Conservation (phyloP, 2,113 vertebrate genomes). For the Egretta garzetta region DNA sequence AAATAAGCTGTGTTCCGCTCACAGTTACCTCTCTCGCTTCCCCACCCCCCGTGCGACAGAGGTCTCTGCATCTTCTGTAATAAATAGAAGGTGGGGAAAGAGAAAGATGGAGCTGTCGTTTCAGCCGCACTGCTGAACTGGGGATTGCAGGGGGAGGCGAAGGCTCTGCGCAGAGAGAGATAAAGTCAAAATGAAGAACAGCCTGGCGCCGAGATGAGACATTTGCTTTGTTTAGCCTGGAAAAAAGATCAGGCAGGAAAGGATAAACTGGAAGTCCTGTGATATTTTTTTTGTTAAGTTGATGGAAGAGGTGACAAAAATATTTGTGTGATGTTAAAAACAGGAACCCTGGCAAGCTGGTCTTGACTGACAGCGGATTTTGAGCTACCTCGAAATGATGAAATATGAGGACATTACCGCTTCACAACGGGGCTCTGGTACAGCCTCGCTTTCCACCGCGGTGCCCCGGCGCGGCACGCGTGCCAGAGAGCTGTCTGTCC, state of each 20-base stretch:
- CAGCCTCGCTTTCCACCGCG: not conserved
- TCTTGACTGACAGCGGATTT: not conserved
- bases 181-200: not conserved
- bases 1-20: not conserved
- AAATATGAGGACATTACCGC: not conserved
- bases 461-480: too few relatives aligned
- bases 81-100: not conserved
- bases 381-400: not conserved
- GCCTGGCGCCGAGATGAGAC: not conserved
- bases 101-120: not conserved
- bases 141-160: not conserved
- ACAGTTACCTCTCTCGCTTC: not conserved
- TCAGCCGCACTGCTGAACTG: not conserved
- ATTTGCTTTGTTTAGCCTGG: not conserved
- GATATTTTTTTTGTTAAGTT: not conserved
- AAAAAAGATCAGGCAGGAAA: not conserved
- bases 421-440: rapidly evolving
- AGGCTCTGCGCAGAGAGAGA: not conserved
- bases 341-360: not conserved
- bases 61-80: not conserved
- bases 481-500: not conserved
- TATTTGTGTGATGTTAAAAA: not conserved
- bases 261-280: not conserved
- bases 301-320: conserved; percentile 14
- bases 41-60: not conserved